Percentiles rank a stretch among this genome's conserved stretches.
Evolutionary conservation across 2,797 vertebrate genomes (phyloP).

Genomic region (Halcyon smyrnensis): DNA sequence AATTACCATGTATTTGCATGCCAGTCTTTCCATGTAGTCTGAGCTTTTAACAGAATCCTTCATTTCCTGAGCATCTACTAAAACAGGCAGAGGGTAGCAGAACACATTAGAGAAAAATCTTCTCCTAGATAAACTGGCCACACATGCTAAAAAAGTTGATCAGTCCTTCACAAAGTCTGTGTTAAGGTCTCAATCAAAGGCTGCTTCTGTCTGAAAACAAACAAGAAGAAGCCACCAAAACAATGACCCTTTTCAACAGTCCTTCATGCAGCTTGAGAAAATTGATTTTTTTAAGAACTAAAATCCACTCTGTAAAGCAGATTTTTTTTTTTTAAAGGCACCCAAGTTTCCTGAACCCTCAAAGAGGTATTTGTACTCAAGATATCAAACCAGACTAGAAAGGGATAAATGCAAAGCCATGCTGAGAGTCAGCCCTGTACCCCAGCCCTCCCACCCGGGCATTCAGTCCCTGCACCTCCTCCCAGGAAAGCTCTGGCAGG

Average conservation of each 20-base stretch:
- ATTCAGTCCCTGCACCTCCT: accelerated
- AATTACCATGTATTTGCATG: constrained; percentile 83
- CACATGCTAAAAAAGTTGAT: neutral
- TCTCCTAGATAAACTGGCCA: neutral
- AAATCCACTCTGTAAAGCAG: neutral
- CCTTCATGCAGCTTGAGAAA: neutral
- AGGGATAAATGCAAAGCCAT: accelerated
- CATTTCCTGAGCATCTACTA: constrained; percentile 55
- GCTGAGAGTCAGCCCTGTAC: neutral
- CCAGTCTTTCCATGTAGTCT: constrained; percentile 76
- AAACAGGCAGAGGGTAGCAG: neutral
- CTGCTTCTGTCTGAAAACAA: neutral
- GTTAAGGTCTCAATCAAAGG: neutral
- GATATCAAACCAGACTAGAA: neutral
- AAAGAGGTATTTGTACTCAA: neutral
- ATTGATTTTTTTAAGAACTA: neutral
- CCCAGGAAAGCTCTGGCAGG: accelerated
- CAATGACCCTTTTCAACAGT: neutral
- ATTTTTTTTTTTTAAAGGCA: neutral
- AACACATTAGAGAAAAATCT: neutral
- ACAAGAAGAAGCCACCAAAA: neutral
- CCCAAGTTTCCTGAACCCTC: neutral
- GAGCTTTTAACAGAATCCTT: constrained; percentile 33
- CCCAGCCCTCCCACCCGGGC: neutral
- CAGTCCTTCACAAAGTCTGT: neutral